Conservation (phyloP, 2,113 vertebrate species). For the Morone chrysops region DNA sequence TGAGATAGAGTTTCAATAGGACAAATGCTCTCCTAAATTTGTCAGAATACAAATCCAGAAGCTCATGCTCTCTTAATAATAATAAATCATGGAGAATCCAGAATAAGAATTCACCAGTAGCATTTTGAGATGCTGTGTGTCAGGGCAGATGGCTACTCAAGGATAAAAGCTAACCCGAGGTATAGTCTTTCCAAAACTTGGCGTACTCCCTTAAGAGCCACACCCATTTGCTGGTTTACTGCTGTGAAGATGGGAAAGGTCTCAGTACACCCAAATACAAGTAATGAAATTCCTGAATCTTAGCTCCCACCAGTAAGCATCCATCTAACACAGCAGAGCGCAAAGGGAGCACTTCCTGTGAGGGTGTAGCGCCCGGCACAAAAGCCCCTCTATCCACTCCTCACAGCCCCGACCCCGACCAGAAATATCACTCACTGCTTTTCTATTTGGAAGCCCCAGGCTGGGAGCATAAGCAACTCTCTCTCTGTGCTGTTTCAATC, state of each 20-base stretch:
- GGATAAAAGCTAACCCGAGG: slow-evolving; percentile 18
- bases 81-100: slow-evolving; percentile 1
- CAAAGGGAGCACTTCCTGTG: slow-evolving; percentile 72
- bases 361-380: slow-evolving; percentile 68
- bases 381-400: slow-evolving; percentile 72
- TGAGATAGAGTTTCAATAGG: slow-evolving; percentile 4
- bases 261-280: slow-evolving; percentile 43
- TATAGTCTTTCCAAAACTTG: not conserved
- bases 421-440: slow-evolving; percentile 72
- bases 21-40: slow-evolving; percentile 3
- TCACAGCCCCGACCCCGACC: slow-evolving; percentile 42
- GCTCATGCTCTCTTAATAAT: not conserved
- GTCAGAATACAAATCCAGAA: not conserved
- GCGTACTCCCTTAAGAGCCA: not conserved
- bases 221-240: slow-evolving; percentile 31
- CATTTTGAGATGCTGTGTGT: not conserved
- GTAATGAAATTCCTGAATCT: slow-evolving; percentile 65
- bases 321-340: slow-evolving; percentile 38
- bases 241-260: slow-evolving; percentile 38
- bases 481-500: slow-evolving; percentile 26
- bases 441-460: slow-evolving; percentile 59
- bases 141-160: not conserved
- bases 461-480: slow-evolving; percentile 20
- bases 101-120: not conserved
- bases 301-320: slow-evolving; percentile 49